A percentile compares a stretch with the other conserved stretches of the same genome.
phyloP scores from a whole-genome alignment of 2,797 vertebrate species.

The Amphiprion clarkii region DNA sequence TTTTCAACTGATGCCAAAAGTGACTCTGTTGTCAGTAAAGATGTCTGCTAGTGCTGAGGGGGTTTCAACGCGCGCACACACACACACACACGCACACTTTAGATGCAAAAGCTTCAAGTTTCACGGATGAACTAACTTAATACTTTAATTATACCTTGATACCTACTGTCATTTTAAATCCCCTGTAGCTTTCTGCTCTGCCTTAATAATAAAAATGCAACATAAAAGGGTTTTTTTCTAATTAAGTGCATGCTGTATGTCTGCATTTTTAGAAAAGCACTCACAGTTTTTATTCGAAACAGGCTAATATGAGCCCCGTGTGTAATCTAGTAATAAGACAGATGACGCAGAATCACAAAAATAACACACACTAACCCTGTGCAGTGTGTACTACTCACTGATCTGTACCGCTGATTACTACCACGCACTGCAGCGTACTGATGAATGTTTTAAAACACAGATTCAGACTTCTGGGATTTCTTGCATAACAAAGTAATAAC shows the following conservation, averaged over 20 bases:
- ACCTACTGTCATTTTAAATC: slow-evolving; percentile 27
- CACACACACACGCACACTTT: not conserved
- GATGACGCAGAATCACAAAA: not conserved
- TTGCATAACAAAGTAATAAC: too few species aligned
- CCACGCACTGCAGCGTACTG: too few species aligned
- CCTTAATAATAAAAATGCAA: slow-evolving; percentile 13
- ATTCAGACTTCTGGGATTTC: too few species aligned
- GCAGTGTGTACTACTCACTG: not conserved
- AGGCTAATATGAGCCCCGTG: not conserved
- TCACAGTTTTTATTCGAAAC: not conserved
- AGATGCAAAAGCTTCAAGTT: slow-evolving; percentile 21
- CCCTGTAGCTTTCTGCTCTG: slow-evolving; percentile 12
- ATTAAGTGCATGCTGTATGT: not conserved
- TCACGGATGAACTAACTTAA: slow-evolving; percentile 32
- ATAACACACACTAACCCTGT: not conserved
- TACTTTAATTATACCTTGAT: slow-evolving; percentile 41
- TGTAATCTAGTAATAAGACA: not conserved
- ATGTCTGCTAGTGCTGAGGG: slow-evolving; percentile 23
- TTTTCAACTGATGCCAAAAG: slow-evolving; percentile 28
- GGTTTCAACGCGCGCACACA: not conserved
- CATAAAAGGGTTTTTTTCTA: slow-evolving; percentile 10
- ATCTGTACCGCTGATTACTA: not conserved
- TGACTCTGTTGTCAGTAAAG: slow-evolving; percentile 1
- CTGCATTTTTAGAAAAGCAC: slow-evolving; percentile 5
- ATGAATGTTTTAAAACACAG: too few species aligned